Conservation (phyloP, 2,888 invertebrate genomes). For the Calameuta idolon region DNA sequence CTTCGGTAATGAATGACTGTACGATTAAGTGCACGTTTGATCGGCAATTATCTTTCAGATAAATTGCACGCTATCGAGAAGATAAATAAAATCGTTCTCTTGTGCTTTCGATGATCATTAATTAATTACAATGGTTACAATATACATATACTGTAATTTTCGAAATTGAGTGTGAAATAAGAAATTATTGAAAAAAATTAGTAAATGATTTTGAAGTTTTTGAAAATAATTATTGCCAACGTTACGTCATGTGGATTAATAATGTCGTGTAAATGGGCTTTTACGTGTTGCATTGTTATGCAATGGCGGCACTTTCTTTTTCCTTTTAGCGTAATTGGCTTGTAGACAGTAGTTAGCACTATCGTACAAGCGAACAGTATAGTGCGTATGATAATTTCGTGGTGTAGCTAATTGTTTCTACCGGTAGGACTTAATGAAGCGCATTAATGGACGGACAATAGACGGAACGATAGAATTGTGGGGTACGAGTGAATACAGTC, state of each 20-base stretch:
- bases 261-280: background rate
- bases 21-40: background rate
- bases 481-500: background rate
- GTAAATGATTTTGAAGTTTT: background rate
- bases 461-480: background rate
- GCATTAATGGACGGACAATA: background rate
- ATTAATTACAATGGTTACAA: background rate
- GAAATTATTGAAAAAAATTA: background rate
- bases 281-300: background rate
- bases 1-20: background rate
- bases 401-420: background rate
- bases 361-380: background rate
- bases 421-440: background rate
- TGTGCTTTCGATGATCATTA: background rate
- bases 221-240: no score
- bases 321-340: background rate
- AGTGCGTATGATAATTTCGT: background rate
- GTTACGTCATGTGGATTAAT: no score
- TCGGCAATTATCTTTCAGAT: background rate
- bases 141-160: background rate
- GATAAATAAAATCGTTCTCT: background rate
- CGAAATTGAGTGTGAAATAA: background rate
- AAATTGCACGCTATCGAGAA: background rate
- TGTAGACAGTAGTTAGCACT: background rate
- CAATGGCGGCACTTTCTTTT: background rate